Conservation (phyloP, 2,113 vertebrate genomes). For the Condylura cristata region DNA sequence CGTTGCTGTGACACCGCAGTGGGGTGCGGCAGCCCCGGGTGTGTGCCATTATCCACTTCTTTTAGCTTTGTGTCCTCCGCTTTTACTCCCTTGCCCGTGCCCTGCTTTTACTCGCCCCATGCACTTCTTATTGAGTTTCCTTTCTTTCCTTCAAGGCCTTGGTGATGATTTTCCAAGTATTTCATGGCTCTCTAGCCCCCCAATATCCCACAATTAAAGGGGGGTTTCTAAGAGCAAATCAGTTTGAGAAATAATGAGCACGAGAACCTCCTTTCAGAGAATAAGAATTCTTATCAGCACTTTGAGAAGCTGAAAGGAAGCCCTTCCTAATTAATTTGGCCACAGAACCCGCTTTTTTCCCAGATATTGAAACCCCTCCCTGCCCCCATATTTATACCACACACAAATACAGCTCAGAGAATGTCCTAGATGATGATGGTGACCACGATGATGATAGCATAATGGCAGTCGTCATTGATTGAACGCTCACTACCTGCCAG, state of each 20-base stretch:
- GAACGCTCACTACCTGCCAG: not conserved
- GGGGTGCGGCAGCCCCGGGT: not conserved
- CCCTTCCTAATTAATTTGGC: not conserved
- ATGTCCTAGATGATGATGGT: not conserved
- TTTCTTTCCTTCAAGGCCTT: not conserved
- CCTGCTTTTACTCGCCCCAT: not conserved
- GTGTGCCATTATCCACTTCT: rapidly evolving
- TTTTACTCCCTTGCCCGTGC: not conserved
- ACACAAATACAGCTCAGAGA: not conserved
- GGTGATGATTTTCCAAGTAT: not conserved
- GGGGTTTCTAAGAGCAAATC: not conserved
- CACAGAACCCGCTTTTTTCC: not conserved
- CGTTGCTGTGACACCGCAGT: rapidly evolving
- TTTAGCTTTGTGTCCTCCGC: not conserved
- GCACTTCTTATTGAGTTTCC: not conserved
- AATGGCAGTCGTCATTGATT: not conserved
- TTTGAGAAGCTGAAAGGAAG: not conserved
- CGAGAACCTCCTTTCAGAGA: not conserved
- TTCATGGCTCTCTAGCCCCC: not conserved
- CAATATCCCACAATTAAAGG: not conserved
- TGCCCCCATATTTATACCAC: too few species aligned
- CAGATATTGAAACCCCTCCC: not conserved
- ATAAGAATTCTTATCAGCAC: not conserved
- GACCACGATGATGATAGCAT: too few species aligned
- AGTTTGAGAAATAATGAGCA: not conserved